Evolutionary conservation across 2,797 vertebrate genomes (phyloP).

Genomic region (Odontamblyopus rebecca): DNA sequence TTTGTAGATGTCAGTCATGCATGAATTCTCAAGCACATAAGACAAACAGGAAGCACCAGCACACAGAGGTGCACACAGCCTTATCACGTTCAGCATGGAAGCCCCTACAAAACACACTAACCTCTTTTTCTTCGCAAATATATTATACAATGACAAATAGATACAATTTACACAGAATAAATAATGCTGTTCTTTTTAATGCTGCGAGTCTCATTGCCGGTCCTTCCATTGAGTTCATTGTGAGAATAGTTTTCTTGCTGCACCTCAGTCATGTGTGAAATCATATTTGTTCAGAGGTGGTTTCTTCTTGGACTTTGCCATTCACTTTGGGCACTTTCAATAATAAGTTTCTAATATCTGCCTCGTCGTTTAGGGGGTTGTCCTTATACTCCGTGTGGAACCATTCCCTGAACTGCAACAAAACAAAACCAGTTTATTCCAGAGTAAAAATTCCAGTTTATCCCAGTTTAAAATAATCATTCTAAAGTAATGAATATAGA

Average conservation of each 20-base stretch:
- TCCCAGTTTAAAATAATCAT: too few species aligned
- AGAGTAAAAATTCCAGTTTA: too few species aligned
- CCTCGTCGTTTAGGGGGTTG: conserved; percentile 85
- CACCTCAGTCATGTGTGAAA: conserved; percentile 3
- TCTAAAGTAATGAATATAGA: too few species aligned
- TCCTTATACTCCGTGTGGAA: conserved; percentile 86
- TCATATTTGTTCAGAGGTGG: conserved; percentile 35
- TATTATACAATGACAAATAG: conserved; percentile 24
- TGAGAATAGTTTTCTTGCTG: conserved; percentile 1
- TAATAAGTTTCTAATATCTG: conserved; percentile 84
- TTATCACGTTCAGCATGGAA: conserved; percentile 42
- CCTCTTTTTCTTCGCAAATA: conserved; percentile 47
- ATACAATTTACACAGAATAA: conserved; percentile 26
- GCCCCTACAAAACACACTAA: conserved; percentile 26
- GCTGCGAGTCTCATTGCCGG: conserved; percentile 23
- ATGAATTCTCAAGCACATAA: conserved; percentile 76
- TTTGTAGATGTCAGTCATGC: conserved; percentile 75
- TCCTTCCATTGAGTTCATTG: not conserved
- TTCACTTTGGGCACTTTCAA: conserved; percentile 62
- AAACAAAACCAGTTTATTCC: not conserved
- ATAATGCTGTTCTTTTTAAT: conserved; percentile 22
- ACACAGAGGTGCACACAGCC: conserved; percentile 50
- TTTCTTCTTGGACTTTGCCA: conserved; percentile 20
- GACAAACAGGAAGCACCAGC: conserved; percentile 80
- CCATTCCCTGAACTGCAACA: conserved; percentile 86